Evolutionary conservation across 1,140 invertebrate species (phyloP), one percentile per base, ranked within the genome.

Genomic region (Drosophila prosaltans): DNA sequence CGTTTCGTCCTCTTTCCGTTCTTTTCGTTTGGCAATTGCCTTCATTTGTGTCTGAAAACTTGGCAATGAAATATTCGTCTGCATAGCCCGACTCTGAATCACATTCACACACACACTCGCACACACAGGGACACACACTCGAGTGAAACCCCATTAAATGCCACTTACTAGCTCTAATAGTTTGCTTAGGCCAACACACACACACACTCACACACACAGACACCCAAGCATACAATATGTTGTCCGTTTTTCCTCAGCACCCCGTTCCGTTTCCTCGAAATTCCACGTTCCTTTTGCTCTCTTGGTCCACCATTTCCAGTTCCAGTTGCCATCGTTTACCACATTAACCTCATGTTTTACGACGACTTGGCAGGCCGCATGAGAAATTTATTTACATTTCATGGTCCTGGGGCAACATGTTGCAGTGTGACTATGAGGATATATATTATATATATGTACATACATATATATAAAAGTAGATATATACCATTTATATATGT

Each of bases 321-420:
- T 58, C 70, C 81, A 51, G 45, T 74, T 69, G 76, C 75, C 76
- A 72, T 73, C 76, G 63, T 78, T 88, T 88, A 88, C 83, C 83
- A 88, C 83, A 88, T 88, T 88, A 88, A 88, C 83, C 83, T 89
- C 83, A 69, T 88, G 83, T 88, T 89, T 88, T 88, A 88, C 83
- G 83, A 88, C 83, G 83, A 88, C 80, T 78, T 84, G 84, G 65
- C 80, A 74, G 80, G 77, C 83, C 83, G 80, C 83, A 88, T 84
- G 78, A 89, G 83, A 88, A 88, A 88, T 88, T 89, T 88, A 88
- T 88, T 84, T 88, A 88, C 83, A 88, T 88, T 88, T 88, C 83
- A 88, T 88, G 83, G 77, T 66, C 55, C 51, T 63, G 59, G 58
- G 83, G 80, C 83, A 88, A 88, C 83, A 88, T 88, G 83, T 88